Conservation (phyloP, 2,113 vertebrate genomes). For the Pungitius pungitius region DNA sequence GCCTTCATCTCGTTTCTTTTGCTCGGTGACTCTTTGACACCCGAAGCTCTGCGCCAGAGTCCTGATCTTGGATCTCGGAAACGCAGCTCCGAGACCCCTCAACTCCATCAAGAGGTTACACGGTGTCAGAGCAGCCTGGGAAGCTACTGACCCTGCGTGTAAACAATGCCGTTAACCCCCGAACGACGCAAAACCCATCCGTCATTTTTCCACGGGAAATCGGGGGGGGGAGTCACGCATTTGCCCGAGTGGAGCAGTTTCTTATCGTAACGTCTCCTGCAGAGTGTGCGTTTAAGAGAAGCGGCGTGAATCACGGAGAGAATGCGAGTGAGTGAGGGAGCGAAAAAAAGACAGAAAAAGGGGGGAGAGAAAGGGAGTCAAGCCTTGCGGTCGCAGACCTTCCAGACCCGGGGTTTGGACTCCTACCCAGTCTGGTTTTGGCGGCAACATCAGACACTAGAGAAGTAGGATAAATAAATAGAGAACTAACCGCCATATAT, state of each 20-base stretch:
- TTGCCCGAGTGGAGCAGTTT: constrained; percentile 24
- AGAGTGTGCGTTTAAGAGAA: constrained; percentile 19
- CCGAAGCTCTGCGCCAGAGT: constrained; percentile 14
- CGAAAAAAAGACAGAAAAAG: constrained; percentile 5
- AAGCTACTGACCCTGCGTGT: constrained; percentile 63
- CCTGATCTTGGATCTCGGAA: constrained; percentile 30
- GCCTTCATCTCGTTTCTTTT: not conserved
- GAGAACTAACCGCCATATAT: constrained; percentile 46
- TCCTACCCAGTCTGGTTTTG: constrained; percentile 58
- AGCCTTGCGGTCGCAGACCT: constrained; percentile 47
- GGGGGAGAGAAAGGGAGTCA: constrained; percentile 11
- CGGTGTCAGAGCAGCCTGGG: constrained; percentile 68
- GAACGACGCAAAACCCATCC: constrained; percentile 47
- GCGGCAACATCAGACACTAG: constrained; percentile 61
- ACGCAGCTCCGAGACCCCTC: constrained; percentile 49
- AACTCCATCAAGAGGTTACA: constrained; percentile 36
- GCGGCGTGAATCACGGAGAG: constrained; percentile 39
- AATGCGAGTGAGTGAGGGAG: constrained; percentile 34
- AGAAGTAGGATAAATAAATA: constrained; percentile 63
- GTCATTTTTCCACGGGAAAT: constrained; percentile 60
- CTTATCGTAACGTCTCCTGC: constrained; percentile 20
- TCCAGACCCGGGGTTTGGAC: constrained; percentile 57
- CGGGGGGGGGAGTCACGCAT: constrained; percentile 48
- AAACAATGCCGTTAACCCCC: constrained; percentile 62
- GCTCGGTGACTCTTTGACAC: constrained; percentile 51